Evolutionary conservation across 2,113 vertebrate genomes (phyloP), one percentile per base, ranked within the genome.

Genomic region (Cygnus buccinator): DNA sequence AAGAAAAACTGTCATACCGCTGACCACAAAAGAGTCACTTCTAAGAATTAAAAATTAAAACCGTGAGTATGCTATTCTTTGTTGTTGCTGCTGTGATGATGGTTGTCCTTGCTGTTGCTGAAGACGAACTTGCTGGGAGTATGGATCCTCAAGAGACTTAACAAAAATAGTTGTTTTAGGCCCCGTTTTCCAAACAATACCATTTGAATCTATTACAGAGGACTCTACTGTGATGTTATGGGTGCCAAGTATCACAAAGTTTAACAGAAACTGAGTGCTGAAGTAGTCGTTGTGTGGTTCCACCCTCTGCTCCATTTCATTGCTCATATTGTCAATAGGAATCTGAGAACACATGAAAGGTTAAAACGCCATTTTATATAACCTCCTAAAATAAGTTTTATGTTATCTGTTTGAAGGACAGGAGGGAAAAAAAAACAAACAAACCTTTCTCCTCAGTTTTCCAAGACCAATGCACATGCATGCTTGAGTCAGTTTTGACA

Each of bases 251-350:
- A 99, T 97, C 31, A 98, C 97, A 81, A 99, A 99, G 97, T 99
- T 99, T 71, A 99, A 97, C 91, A 99, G 96, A 94, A 99, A 99
- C 89, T 99, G 99, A 62, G 99, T 99, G 98, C 99, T 99, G 98
- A 99, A 99, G 97, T 99, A 99, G 97, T 99, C 99, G 2, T 99
- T 99, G 95, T 99, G 99, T 7, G 99, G 99, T 75, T 99, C 99
- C 3, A 99, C 99, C 29, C 98, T 98, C 98, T 99, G 99, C 93
- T 99, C 99, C 92, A 99, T 99, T 97, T 99, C 99, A 59, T 99
- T 99, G 52, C 98, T 99, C 97, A 98, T 98, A 61, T 86, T 97
- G 89, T 99, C 99, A 10, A 99, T 94, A 44, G 99, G 98, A 66
- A 99, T 98, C 99, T 99, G 95, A 78, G 77, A 96, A 95, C 8